Evolutionary conservation across 2,797 vertebrate genomes (phyloP).

Genomic region (Chiloscyllium punctatum): DNA sequence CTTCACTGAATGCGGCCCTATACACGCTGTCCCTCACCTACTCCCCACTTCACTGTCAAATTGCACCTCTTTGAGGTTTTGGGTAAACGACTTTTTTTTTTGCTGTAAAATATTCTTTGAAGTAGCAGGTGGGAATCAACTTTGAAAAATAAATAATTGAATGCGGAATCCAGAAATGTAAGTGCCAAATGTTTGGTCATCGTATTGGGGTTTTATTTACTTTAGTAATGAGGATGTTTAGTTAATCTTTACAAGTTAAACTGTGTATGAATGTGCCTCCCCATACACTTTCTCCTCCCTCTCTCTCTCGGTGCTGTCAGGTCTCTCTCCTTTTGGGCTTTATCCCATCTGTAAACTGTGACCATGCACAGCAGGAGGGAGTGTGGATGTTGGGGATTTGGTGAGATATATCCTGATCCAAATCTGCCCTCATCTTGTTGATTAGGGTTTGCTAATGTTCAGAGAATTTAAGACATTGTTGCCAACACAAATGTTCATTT

Average conservation of each 20-base stretch:
- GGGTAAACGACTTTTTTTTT: neutral
- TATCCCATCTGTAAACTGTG: neutral
- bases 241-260: neutral
- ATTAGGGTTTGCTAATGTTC: neutral
- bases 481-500: neutral
- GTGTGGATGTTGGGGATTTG: neutral
- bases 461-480: neutral
- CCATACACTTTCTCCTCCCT: neutral
- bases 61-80: neutral
- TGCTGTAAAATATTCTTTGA: neutral
- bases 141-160: neutral
- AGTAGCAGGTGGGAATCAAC: neutral
- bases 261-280: neutral
- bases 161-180: neutral
- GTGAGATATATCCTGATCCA: neutral
- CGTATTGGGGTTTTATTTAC: neutral
- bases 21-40: neutral
- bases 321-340: neutral
- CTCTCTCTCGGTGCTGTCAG: neutral
- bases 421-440: neutral
- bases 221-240: neutral
- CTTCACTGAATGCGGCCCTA: slow-evolving; percentile 67
- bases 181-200: neutral
- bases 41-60: neutral
- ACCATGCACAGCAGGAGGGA: neutral